Evolutionary conservation across 2,888 invertebrate genomes (phyloP).

Genomic region (Embidobia sp.): DNA sequence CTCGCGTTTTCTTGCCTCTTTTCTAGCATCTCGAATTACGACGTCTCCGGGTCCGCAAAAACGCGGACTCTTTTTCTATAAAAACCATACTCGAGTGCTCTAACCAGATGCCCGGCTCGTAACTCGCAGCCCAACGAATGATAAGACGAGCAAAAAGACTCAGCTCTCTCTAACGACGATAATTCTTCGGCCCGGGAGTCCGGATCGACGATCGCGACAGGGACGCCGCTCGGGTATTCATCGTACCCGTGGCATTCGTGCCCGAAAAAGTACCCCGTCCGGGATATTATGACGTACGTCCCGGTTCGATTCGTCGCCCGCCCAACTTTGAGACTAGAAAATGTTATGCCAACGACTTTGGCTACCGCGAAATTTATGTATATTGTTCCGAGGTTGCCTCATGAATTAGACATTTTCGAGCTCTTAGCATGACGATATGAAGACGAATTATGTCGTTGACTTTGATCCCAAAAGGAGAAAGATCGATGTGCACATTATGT

Average conservation of each 20-base stretch:
- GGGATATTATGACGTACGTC: slow-evolving; percentile 47
- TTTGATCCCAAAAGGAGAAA: slow-evolving; percentile 26
- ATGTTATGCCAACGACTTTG: slow-evolving; percentile 44
- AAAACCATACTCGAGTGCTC: slow-evolving; percentile 64
- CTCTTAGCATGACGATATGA: slow-evolving; percentile 43
- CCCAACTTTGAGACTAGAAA: slow-evolving; percentile 30
- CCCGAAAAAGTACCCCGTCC: slow-evolving; percentile 35
- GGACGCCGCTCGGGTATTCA: slow-evolving; percentile 36
- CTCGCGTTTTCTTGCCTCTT: slow-evolving; percentile 38
- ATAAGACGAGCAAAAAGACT: slow-evolving; percentile 54
- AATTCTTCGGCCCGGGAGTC: slow-evolving; percentile 29
- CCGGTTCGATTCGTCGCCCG: slow-evolving; percentile 41
- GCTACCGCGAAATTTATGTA: slow-evolving; percentile 50
- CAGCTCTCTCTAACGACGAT: slow-evolving; percentile 35
- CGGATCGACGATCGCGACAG: no score
- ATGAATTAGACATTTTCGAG: slow-evolving; percentile 54
- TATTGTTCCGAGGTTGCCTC: slow-evolving; percentile 35
- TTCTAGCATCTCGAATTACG: slow-evolving; percentile 52
- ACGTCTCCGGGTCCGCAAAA: slow-evolving; percentile 38
- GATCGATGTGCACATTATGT: slow-evolving; percentile 32
- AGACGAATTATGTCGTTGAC: slow-evolving; percentile 49
- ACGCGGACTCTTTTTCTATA: slow-evolving; percentile 55
- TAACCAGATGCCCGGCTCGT: slow-evolving; percentile 65
- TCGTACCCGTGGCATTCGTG: slow-evolving; percentile 3
- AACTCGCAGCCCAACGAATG: slow-evolving; percentile 51